Evolutionary conservation across 2,113 vertebrate species (phyloP), one percentile per base, ranked within the genome.

Genomic region (Coreoperca whiteheadi): DNA sequence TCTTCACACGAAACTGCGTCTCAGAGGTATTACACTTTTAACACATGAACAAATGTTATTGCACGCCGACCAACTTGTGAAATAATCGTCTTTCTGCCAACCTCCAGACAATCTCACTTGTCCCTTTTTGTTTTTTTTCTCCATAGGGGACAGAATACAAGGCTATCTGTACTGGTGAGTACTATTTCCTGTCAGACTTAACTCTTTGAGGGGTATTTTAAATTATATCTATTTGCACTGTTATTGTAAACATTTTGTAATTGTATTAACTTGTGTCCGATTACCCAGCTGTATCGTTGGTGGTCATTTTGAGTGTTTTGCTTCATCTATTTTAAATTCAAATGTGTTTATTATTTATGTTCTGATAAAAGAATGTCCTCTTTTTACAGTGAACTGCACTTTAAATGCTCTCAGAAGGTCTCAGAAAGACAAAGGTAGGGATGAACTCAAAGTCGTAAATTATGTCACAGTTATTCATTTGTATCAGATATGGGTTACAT

Each of bases 1-100:
- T 1, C 48, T 25, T 14, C 7, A 1, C 0, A 0, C 1, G 28
- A 0, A 8, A 0, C 56, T 70, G 21, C 23, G 0, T 1, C 18
- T 21, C 8, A 12, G 21, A 77, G 79, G 79, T 82, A 68, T n/a
- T 64, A 12, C 23, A 16, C 50, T 48, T 30, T 48, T 20, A 56
- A 11, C 51, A 57, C 11, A 10, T 20, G 1, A 60, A 30, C 11
- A 53, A 63, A 3, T 18, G 51, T 10, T 10, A 28, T 30, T n/a
- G 18, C n/a, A 63, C 43, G 21, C 54, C 23, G 53, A 15, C 43
- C 14, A 16, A 46, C 46, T 37, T 2, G 6, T 14, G 28, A 28
- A 6, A 28, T 15, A 9, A 41, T 16, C 6, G 18, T 57, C 3
- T 46, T 59, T 60, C 20, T 16, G 6, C 71, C 1, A 6, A 2